A percentile compares a stretch with the other conserved stretches of the same genome.
phyloP scores from a whole-genome alignment of 64 coral and sea anemone genomes.

The Montipora capricornis region DNA sequence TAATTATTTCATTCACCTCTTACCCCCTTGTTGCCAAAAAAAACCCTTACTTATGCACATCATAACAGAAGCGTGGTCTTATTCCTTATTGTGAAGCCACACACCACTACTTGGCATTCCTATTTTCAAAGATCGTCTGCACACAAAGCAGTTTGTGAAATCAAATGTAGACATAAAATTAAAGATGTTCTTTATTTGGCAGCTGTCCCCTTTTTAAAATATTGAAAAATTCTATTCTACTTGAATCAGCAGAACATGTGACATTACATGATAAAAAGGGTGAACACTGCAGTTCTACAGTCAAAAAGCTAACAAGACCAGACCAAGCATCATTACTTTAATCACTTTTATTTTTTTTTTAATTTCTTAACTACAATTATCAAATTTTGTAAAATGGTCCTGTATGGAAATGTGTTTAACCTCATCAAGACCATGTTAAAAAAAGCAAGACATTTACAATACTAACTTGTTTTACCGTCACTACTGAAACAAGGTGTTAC shows the following conservation, averaged over 20 bases:
- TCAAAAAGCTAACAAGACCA: background rate
- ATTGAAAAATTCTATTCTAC: background rate
- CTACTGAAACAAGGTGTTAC: background rate
- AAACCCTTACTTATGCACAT: too few relatives aligned
- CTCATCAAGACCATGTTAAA: background rate
- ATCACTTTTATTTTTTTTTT: conserved; percentile 40
- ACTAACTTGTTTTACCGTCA: background rate
- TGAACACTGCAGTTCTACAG: too few relatives aligned
- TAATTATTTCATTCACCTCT: too few relatives aligned
- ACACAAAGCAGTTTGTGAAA: too few relatives aligned
- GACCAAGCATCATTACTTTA: background rate
- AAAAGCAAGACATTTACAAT: background rate
- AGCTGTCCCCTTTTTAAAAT: background rate
- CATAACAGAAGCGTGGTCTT: too few relatives aligned
- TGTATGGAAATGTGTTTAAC: background rate
- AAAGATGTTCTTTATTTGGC: too few relatives aligned
- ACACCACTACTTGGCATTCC: too few relatives aligned
- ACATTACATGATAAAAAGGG: too few relatives aligned
- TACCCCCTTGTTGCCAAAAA: too few relatives aligned
- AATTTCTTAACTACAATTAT: conserved; percentile 10
- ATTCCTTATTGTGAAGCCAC: too few relatives aligned
- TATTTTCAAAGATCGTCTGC: too few relatives aligned
- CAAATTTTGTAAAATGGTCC: background rate
- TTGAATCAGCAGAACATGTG: background rate
- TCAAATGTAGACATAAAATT: too few relatives aligned